Percentiles rank a stretch among this genome's conserved stretches.
phyloP scores from a whole-genome alignment of 1,140 invertebrate genomes.

The Tribolium madens region DNA sequence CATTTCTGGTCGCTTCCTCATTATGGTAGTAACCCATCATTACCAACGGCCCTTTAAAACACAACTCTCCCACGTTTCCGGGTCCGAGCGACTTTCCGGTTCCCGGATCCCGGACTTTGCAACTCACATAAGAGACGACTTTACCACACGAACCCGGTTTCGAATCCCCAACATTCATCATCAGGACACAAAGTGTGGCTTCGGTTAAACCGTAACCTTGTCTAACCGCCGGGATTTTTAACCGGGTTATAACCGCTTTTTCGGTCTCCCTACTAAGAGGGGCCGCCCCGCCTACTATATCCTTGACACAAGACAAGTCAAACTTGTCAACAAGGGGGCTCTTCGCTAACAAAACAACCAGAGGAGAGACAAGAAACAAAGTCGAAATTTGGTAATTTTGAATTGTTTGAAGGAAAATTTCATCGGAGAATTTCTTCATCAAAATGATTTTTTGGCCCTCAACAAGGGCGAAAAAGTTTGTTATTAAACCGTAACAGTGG shows the following conservation, averaged over 20 bases:
- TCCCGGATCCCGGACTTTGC: conserved; percentile 74
- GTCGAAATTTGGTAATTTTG: conserved; percentile 70
- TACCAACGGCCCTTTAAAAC: conserved; percentile 72
- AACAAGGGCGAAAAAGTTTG: conserved; percentile 18
- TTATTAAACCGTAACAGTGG: conserved; percentile 55
- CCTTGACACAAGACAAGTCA: conserved; percentile 65
- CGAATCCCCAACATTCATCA: conserved; percentile 46
- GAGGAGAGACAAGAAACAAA: conserved; percentile 70
- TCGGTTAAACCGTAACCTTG: conserved; percentile 81
- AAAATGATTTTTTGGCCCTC: conserved; percentile 53
- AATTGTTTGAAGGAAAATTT: conserved; percentile 70
- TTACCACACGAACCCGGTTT: conserved; percentile 72
- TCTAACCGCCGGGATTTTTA: conserved; percentile 62
- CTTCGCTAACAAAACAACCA: conserved; percentile 71
- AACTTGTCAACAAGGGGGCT: conserved; percentile 65
- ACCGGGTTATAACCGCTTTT: conserved; percentile 59
- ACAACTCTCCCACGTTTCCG: conserved; percentile 76
- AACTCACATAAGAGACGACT: conserved; percentile 69
- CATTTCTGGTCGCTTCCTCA: conserved; percentile 71
- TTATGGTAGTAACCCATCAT: conserved; percentile 77
- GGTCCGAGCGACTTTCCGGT: conserved; percentile 73
- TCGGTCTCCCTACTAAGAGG: conserved; percentile 65
- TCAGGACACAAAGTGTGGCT: conserved; percentile 67
- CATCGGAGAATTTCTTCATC: conserved; percentile 70
- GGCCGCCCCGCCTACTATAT: conserved; percentile 67